Base-by-base conservation (phyloP, 2,888 invertebrate species). In the Tethea ocularis region DNA sequence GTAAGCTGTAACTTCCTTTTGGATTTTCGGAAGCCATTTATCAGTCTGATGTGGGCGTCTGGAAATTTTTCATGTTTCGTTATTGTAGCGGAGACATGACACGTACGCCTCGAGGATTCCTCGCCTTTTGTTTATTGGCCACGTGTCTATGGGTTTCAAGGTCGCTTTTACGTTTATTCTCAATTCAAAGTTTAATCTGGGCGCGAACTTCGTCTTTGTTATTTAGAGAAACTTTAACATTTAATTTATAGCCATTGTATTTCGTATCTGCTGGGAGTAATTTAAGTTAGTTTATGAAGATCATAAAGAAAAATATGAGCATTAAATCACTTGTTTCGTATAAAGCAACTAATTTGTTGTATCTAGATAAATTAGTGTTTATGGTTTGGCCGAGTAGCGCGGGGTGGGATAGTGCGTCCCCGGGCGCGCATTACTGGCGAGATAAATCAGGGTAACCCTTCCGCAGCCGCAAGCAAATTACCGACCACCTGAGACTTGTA, bases 11-110 rank as follows among this genome's bases (percentile, higher is more conserved):
- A 93, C 93, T 93, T 93, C 93, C 93, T 93, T 93, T 93, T 93
- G 93, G 93, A 93, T 93, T 93, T 93, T 93, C 92, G 93, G 93
- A 93, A 93, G 93, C 93, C 93, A 93, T 93, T 93, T 93, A 93
- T 93, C 93, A 93, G 93, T 93, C 91, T 92, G 92, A 92, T 92
- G 92, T 88, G 89, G 82, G 91, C 89, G 93, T 91, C 92, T 93
- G 91, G 91, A 92, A 91, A 92, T 93, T 93, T 92, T 93, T 93
- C 92, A 92, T 93, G 93, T 93, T 93, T 92, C 91, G 91, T 93
- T 93, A 93, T 91, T 92, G 91, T 88, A 85, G 76, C 77, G 82
- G 77, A 79, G 83, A 84, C 88, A 85, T 88, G 87, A 88, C 91
- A 89, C 88, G 89, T 87, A 86, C 86, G 83, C 82, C 72, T 69